Conservation (phyloP, 2,797 vertebrate genomes). For the Pseudochirops corinnae region DNA sequence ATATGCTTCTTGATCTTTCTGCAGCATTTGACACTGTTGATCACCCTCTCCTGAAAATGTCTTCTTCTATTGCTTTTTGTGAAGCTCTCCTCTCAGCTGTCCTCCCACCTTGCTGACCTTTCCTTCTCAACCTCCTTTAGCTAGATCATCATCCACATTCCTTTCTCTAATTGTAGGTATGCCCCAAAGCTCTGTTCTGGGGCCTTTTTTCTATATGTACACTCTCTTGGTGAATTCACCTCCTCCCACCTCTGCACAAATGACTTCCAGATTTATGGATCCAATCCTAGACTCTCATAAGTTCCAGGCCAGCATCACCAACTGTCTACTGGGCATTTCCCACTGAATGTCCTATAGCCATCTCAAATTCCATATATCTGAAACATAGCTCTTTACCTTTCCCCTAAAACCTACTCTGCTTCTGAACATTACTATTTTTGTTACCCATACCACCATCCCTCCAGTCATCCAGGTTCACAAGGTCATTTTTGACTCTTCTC, state of each 20-base stretch:
- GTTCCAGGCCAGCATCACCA: neutral
- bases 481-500: neutral
- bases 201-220: neutral
- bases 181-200: neutral
- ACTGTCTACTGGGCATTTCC: neutral
- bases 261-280: neutral
- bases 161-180: neutral
- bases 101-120: neutral
- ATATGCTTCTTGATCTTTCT: neutral
- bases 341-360: neutral
- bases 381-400: neutral
- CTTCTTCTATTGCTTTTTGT: neutral
- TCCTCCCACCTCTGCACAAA: neutral
- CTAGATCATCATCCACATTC: neutral
- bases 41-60: neutral
- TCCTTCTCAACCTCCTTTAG: neutral
- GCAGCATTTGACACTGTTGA: neutral
- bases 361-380: neutral
- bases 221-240: neutral
- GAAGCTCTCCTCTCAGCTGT: neutral
- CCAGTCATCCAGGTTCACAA: neutral
- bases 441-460: neutral
- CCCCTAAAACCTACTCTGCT: neutral
- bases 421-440: neutral
- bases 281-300: neutral